Base-by-base conservation (phyloP, 2,113 vertebrate genomes). In the Microcebus murinus region DNA sequence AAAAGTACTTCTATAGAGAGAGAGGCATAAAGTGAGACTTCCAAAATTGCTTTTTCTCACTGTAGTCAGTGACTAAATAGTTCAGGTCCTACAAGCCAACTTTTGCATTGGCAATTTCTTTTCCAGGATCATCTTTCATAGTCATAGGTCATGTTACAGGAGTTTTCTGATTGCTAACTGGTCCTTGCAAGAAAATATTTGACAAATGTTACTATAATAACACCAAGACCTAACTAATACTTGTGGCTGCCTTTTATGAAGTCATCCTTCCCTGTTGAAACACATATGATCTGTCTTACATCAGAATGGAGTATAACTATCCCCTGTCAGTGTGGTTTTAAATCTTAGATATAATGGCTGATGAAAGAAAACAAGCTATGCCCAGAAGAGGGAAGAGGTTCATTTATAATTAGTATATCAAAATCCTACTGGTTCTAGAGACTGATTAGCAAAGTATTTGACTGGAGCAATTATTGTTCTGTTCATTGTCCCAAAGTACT, bases 1-100 rank as follows among this genome's bases (percentile, higher is more conserved):
- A 96, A 91, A 84, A 91, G 87, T 70, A 84, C 98, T 97, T 98
- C 98, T 97, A 96, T 97, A 98, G 97, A 98, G 98, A 98, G 97
- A 84, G 87, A 25, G 87, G 68, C 85, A 61, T 50, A 94, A 97
- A 92, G 95, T 96, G 97, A 96, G 97, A 98, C 98, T 94, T 86
- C 97, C 92, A 21, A 83, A 96, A 95, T 94, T 96, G 89, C 96
- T 94, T 96, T 97, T 90, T 94, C 90, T 96, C 92, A 90, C 98
- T 94, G 97, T 93, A 94, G 96, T 96, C 96, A 55, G 91, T 96
- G 95, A 97, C 97, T 98, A 96, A 97, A 63, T n/a, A 77, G 94
- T 55, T 96, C 96, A 90, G 93, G 89, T 90, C 95, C 91, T 87
- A 74, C 67, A 96, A 97, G 88, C 36, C 95, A 98, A 98, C 90